Base-by-base conservation (phyloP, 2,888 invertebrate genomes). In the Rotaria socialis region DNA sequence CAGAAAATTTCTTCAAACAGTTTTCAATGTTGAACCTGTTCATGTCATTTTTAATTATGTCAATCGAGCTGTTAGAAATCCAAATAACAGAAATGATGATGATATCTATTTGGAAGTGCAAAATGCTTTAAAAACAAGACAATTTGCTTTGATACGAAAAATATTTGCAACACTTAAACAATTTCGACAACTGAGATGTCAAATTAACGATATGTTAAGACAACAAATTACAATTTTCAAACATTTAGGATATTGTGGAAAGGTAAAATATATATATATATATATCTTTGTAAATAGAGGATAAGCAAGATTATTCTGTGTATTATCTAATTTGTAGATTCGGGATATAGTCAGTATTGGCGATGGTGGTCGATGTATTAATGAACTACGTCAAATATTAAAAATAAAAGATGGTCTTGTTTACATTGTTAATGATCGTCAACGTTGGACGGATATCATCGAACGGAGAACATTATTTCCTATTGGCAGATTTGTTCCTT, bases 301-400 rank as follows among this genome's bases (percentile, higher is more conserved):
- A 35, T 35, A 35, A 35, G 35, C 1, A 35, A 35, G 35, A 2
- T 35, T 35, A 35, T 35, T 35, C 35, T 35, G 35, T 35, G 35
- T 35, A 35, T 52, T 52, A 0, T 55, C 22, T 55, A 22, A 55
- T 55, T 22, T 22, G 24, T 80, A 80, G 80, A 47, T 80, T 5
- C 47, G 47, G 22, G 47, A 80, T 80, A 80, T 80, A 10, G 80
- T 80, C 1, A 47, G 80, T 80, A 19, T 80, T 47, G 80, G 80
- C n/a, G 80, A 80, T 80, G 80, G 80, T 80, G 80, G 80, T 47
- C 80, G 80, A 47, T 47, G 47, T 47, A 80, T 80, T 47, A 47
- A 80, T 6, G 43, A 80, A 47, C 47, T 80, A 80, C 80, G 43
- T 80, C 14, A 43, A 47, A 47, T 80, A 43, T 47, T 80, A 47